phyloP scores from a whole-genome alignment of 92 coral and sea anemone genomes.

The Zoanthus sansibaricus region DNA sequence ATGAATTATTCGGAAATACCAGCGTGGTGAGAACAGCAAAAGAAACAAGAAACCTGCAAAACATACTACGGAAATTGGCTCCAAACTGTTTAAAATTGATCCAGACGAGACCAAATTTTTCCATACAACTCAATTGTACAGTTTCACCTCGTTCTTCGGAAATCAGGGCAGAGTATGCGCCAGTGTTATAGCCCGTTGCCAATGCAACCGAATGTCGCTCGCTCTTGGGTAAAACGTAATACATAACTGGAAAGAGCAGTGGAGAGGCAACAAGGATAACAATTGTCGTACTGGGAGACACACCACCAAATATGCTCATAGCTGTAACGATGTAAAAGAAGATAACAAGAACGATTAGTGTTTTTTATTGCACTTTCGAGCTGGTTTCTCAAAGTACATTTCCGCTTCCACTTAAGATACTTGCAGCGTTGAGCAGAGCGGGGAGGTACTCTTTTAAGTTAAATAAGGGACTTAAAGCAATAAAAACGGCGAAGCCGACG shows the following conservation, averaged over 20 bases:
- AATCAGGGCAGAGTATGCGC: conserved; percentile 45
- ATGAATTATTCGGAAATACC: conserved; percentile 60
- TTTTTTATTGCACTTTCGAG: too few relatives aligned
- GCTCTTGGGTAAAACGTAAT: conserved; percentile 42
- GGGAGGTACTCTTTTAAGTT: too few relatives aligned
- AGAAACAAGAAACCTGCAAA: conserved; percentile 56
- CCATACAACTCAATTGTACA: conserved; percentile 46
- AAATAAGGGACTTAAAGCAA: too few relatives aligned
- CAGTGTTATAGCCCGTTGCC: neutral
- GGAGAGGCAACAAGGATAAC: conserved; percentile 62
- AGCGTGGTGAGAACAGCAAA: conserved; percentile 72
- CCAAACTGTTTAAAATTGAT: conserved; percentile 41
- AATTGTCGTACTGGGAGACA: conserved; percentile 68
- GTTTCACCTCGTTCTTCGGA: neutral
- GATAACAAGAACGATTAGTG: too few relatives aligned
- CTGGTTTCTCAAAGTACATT: too few relatives aligned
- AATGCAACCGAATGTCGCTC: neutral
- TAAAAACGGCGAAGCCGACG: too few relatives aligned
- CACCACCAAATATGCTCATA: conserved; percentile 66
- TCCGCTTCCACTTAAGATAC: too few relatives aligned
- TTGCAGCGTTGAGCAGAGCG: too few relatives aligned
- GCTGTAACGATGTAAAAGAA: conserved; percentile 26
- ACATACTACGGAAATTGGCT: conserved; percentile 56
- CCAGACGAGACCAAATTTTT: conserved; percentile 47
- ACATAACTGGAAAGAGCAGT: conserved; percentile 37